phyloP scores from a whole-genome alignment of 2,888 invertebrate species.

The Hedya salicella region DNA sequence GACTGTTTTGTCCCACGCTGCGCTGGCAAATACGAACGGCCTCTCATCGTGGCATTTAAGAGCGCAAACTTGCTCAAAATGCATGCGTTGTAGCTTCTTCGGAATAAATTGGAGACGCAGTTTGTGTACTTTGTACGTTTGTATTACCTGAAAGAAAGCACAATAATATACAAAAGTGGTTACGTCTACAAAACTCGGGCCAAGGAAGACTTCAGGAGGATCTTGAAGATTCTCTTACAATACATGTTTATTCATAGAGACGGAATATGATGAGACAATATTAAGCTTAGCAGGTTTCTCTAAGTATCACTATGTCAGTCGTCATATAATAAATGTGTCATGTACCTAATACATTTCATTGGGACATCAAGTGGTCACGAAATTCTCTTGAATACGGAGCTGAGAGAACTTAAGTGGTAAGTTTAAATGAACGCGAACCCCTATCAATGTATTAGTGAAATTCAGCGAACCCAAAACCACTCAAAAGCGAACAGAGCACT shows the following conservation, averaged over 20 bases:
- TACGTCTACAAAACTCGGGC: too few species aligned
- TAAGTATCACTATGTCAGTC: too few species aligned
- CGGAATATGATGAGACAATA: too few species aligned
- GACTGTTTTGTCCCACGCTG: constrained; percentile 84
- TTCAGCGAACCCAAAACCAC: background rate
- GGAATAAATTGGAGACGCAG: constrained; percentile 75
- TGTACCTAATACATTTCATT: background rate
- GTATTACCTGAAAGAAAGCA: constrained; percentile 55
- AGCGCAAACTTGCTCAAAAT: constrained; percentile 74
- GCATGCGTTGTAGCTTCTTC: constrained; percentile 76
- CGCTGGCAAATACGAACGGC: constrained; percentile 76
- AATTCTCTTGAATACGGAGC: constrained; percentile 5
- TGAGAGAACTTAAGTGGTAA: constrained; percentile 4
- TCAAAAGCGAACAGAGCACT: background rate
- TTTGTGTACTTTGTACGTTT: constrained; percentile 77
- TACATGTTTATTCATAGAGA: too few species aligned
- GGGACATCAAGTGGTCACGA: constrained; percentile 15
- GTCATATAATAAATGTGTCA: background rate
- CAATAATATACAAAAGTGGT: too few species aligned
- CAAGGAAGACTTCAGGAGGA: too few species aligned
- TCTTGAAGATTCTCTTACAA: too few species aligned
- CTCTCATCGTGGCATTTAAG: constrained; percentile 76
- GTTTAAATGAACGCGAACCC: constrained; percentile 25
- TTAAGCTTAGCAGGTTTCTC: too few species aligned
- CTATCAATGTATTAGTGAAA: constrained; percentile 30